Base-by-base conservation (phyloP, 1,140 invertebrate genomes). In the Pseudomyrmex pallidus region DNA sequence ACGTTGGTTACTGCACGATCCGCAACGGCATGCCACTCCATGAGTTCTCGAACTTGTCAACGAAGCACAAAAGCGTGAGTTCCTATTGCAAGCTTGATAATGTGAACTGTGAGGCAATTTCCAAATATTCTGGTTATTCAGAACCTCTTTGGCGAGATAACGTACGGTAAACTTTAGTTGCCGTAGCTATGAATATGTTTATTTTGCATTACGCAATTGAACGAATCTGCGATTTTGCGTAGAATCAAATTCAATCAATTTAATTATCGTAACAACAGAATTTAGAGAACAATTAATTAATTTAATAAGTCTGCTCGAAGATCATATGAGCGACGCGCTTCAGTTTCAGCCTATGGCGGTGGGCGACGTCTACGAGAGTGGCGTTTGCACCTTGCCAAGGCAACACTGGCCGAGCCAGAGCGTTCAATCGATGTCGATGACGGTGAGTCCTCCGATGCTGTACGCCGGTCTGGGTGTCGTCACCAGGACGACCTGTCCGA, bases 1-100 rank as follows among this genome's bases (percentile, higher is more conserved):
- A 95, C 89, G 95, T 96, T 78, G 96, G 96, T 17, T 97, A 97
- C 92, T 97, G 96, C 91, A 97, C 96, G 35, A 94, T 97, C 83
- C 94, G 96, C 17, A 96, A 96, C 86, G 95, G 95, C 46, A 95
- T 96, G 93, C 96, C 96, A 64, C 91, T 96, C 66, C 95, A 96
- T 89, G 96, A 96, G 83, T 92, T 95, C 83, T 93, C 95, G 20
- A 93, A 92, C 80, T 90, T 94, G 85, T 90, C 93, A 82, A 91
- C 91, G 52, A 94, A 93, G 80, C 93, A 93, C 85, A 94, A 94
- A 91, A 92, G 83, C 84, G 94, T 94, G 87, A 93, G 88, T 89
- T 76, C 56, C 52, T 5, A 74, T 80, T 56, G 15, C 72, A 59
- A 59, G 61, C 52, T 67, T 15, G 20, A 56, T 59, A 48, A 84